Evolutionary conservation across 2,113 vertebrate species (phyloP), one percentile per base, ranked within the genome.

Genomic region (Heterocephalus glaber): DNA sequence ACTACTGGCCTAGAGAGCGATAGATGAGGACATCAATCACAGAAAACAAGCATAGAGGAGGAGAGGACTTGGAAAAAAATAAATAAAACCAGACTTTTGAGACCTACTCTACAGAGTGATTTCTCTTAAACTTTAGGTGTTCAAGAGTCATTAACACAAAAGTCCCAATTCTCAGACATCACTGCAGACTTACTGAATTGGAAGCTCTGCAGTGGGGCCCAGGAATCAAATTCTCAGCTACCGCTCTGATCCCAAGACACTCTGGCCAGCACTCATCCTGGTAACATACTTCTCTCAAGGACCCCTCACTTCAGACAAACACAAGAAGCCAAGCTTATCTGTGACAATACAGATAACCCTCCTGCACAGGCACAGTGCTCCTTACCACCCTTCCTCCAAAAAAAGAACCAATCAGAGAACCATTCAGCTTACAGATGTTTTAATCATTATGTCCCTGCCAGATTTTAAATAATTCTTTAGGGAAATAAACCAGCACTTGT

Each of bases 391-490:
- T 54, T 63, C 30, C 47, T 77, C 26, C 13, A 8, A 14, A 86
- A 76, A 89, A 33, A 10, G 20, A 90, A 88, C 19, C 80, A 86
- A 8, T 80, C 83, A 83, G 6, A 66, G 38, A 76, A 20, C 44
- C 41, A 89, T 66, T 94, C 44, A 54, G 10, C n/a, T 72, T 85
- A 26, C 65, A 84, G 66, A 65, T 0, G 16, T 88, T 92, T 54
- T 70, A 89, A 76, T 63, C 7, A 44, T 76, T 38, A 33, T 76
- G 61, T 94, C 49, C 54, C 52, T 65, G 28, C 49, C 4, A 81
- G 52, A 89, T 63, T 92, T 95, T 56, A 86, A 95, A 74, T 44
- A 58, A 76, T 49, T 92, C 12, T 83, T 16, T n/a, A 5, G 74
- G 61, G n/a, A 84, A 89, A 82, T 7, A 76, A 63, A 80, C 80